Conservation (phyloP, 2,113 vertebrate genomes). For the Clarias macrocephalus region DNA sequence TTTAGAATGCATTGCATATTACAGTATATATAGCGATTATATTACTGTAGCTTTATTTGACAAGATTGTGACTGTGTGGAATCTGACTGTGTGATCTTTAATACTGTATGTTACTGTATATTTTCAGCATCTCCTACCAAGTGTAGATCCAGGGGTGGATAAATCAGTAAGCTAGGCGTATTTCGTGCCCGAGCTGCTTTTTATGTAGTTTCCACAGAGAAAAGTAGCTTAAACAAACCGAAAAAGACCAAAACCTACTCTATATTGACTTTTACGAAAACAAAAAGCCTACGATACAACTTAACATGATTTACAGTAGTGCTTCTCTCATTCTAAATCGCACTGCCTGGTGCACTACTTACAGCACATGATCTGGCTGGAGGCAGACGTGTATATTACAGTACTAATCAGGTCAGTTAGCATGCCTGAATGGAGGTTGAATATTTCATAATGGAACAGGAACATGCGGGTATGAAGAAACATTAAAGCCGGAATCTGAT, state of each 20-base stretch:
- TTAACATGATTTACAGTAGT: too few relatives aligned
- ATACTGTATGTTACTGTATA: too few relatives aligned
- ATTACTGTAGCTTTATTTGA: neutral
- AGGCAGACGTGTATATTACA: neutral
- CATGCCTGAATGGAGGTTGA: neutral
- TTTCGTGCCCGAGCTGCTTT: neutral
- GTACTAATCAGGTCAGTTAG: neutral
- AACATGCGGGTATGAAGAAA: neutral
- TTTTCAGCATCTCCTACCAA: neutral
- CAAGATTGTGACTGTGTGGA: neutral
- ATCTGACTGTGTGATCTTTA: too few relatives aligned
- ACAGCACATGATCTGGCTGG: neutral
- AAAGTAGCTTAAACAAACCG: neutral
- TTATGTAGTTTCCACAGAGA: neutral
- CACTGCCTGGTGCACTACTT: neutral
- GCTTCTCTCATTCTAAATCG: neutral
- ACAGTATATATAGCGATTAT: too few relatives aligned
- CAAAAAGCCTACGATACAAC: neutral
- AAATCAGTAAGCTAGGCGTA: neutral
- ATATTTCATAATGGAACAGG: neutral
- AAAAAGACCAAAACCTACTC: neutral
- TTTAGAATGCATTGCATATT: neutral
- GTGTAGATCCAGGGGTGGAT: neutral
- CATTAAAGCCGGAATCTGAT: neutral
- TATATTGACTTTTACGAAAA: neutral